These are phyloP conservation scores for Todiramphus chloris DNA, from an alignment of 2,113 vertebrate genomes.

Conservation along the genomic window DNA sequence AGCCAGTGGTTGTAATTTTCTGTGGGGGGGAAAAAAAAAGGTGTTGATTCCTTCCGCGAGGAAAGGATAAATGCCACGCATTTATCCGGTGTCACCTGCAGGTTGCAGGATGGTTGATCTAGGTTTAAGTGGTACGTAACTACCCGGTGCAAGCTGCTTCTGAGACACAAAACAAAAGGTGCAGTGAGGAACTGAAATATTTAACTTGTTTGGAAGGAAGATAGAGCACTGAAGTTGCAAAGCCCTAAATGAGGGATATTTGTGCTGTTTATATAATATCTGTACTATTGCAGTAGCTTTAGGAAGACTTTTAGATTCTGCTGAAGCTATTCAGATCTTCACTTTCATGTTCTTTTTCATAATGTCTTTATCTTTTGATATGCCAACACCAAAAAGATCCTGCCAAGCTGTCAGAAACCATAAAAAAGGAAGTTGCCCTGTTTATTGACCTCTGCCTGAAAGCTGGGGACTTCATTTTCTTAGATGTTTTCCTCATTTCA, in stretches of 20 bases:
- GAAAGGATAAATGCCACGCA: neutral
- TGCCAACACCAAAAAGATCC: neutral
- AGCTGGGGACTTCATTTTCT: neutral
- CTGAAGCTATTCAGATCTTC: neutral
- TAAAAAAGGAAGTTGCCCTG: neutral
- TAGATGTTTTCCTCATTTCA: neutral
- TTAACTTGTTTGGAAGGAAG: neutral
- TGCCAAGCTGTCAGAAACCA: neutral
- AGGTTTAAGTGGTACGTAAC: fast-evolving
- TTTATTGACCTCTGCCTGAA: constrained; percentile 27
- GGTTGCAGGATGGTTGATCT: neutral
- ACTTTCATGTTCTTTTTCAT: constrained; percentile 20
- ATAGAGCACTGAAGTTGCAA: neutral
- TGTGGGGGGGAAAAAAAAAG: fast-evolving
- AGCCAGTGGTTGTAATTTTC: neutral
- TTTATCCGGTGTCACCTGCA: neutral
- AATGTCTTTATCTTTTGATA: constrained; percentile 12
- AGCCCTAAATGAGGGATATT: neutral
- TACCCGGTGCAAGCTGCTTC: fast-evolving
- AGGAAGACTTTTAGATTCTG: neutral
- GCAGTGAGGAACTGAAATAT: neutral
- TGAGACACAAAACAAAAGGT: neutral
- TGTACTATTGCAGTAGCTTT: neutral
- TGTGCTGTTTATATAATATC: neutral
- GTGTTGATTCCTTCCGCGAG: neutral